Evolutionary conservation across 1,140 invertebrate genomes (phyloP), one percentile per base, ranked within the genome.

Genomic region (Drosophila takahashii): DNA sequence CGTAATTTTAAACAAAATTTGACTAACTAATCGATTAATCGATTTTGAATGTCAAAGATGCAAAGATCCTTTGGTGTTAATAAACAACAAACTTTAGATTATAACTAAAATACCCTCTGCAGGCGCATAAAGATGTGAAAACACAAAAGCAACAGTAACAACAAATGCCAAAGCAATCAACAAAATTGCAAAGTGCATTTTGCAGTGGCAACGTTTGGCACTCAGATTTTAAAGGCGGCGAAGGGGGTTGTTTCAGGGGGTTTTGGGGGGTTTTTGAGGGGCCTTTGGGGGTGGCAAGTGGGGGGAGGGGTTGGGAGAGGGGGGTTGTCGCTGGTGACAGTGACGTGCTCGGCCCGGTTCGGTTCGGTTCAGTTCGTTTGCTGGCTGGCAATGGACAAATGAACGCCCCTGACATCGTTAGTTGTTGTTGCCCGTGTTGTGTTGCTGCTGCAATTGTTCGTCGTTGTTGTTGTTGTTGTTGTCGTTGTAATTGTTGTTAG

Each of bases 141-240:
- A 22, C 51, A 34, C 42, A 66, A 70, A 9, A 65, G 34, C 44
- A 47, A 67, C 44, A 75, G 54, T 57, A 86, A 85, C 81, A 86
- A 86, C 83, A 86, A 86, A 83, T 87, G 84, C 65, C 83, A 86
- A 87, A 87, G 75, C 79, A 87, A 87, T 87, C 83, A 87, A 89
- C 79, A 79, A 87, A 87, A 87, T 89, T 89, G 83, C 76, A 87
- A 87, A 87, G 83, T 87, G 83, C 83, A 87, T 87, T 87, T 89
- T 64, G 83, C 83, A 83, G 79, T 83, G 79, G 79, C 84, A 89
- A 83, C 74, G 65, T 81, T 87, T 86, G 79, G 69, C 83, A 86
- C 83, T 78, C 77, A 64, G 66, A 44, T 37, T 65, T 48, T 11
- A 15, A 39, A 48, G 47, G 57, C 18, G 65, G 13, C 39, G n/a